A percentile compares a stretch with the other conserved stretches of the same genome.
phyloP scores from a whole-genome alignment of 2,113 vertebrate genomes.

The Pomatorhinus ruficollis region DNA sequence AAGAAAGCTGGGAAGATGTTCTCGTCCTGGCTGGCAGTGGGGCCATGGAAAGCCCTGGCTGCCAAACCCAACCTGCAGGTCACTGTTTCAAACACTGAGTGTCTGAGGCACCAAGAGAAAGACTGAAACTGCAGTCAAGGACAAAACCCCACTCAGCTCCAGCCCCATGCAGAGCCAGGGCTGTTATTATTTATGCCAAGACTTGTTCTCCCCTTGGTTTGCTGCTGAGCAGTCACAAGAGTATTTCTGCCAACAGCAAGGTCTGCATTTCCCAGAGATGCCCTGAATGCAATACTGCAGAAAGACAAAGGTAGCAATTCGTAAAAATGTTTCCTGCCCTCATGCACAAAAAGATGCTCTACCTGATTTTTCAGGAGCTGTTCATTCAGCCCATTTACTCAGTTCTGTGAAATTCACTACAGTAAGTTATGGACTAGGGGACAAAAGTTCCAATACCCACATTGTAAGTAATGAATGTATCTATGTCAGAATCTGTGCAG shows the following conservation, averaged over 20 bases:
- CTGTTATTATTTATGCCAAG: fast-evolving
- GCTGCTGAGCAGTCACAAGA: background rate
- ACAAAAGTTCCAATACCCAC: background rate
- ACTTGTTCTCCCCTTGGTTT: background rate
- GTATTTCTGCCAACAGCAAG: background rate
- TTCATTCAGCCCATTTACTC: background rate
- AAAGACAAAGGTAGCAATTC: background rate
- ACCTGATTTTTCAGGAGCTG: background rate
- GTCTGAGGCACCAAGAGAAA: background rate
- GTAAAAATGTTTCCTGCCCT: background rate
- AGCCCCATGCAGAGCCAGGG: background rate
- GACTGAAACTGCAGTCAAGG: background rate
- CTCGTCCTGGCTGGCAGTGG: fast-evolving
- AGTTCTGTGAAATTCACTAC: background rate
- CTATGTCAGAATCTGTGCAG: background rate
- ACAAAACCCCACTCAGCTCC: background rate
- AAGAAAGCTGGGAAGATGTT: background rate
- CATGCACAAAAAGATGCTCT: background rate
- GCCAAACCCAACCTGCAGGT: background rate
- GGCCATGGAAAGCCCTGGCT: background rate
- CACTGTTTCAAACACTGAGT: fast-evolving
- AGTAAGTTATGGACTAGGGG: background rate
- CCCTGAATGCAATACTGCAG: background rate
- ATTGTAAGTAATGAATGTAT: fast-evolving
- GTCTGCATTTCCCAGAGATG: fast-evolving